Evolutionary conservation across 2,797 vertebrate species (phyloP), one percentile per base, ranked within the genome.

Genomic region (Amniataba percoides): DNA sequence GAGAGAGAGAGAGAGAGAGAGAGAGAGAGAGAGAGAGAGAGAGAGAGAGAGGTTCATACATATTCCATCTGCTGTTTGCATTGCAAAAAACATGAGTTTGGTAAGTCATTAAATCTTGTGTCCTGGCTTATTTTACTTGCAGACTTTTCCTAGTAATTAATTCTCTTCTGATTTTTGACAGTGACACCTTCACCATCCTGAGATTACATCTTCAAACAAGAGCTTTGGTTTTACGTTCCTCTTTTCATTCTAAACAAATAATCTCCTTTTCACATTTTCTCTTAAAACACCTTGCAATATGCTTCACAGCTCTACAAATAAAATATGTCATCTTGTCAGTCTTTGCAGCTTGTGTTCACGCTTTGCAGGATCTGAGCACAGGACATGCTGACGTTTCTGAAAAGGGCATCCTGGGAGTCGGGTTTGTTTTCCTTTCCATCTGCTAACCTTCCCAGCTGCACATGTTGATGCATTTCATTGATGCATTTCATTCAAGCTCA

Each of bases 341-440:
- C 16, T 56, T 39, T 71, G 18, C 2, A n/a, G 23, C 34, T 23
- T 53, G 53, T 39, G 7, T 63, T 46, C n/a, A 74, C 15, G 62
- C 75, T 71, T 71, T 63, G 56, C 49, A 61, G 63, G 55, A 78
- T 62, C 16, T 46, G 65, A 58, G 42, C 57, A 15, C 42, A 45
- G 52, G 62, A 42, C 55, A 39, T 31, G 70, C 21, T 80, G 82
- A 80, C 19, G 23, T 51, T 43, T 76, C 39, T n/a, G 67, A 53
- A 51, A 49, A 89, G 43, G 10, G 39, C 80, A 53, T 80, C 71
- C n/a, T 65, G 66, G 80, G 85, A 82, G 76, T 46, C n/a, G 34
- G 63, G 34, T 68, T 77, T 87, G 71, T 87, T 88, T 87, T 69
- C 42, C 72, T 52, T 56, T 83, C 84, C 85, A 84, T 87, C 82